A percentile compares a stretch with the other conserved stretches of the same genome.
Evolutionary conservation across 92 coral and sea anemone species (phyloP).

Genomic region (Virgularia gustaviana): DNA sequence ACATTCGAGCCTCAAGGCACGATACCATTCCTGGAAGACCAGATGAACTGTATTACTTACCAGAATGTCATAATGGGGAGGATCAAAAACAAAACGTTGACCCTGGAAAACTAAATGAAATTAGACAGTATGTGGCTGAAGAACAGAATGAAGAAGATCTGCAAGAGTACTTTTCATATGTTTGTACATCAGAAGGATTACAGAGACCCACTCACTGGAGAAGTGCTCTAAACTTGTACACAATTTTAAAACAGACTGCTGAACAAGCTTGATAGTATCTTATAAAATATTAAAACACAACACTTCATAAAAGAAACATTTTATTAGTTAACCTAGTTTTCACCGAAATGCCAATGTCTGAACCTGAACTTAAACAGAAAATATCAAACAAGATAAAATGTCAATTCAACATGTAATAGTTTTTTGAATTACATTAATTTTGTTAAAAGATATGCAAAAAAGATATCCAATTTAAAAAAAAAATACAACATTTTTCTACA

Average conservation of each 20-base stretch:
- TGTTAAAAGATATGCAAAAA: no score
- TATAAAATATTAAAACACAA: no score
- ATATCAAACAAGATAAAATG: no score
- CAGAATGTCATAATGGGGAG: slow-evolving; percentile 50
- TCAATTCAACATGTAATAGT: no score
- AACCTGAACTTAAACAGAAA: no score
- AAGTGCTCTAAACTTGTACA: slow-evolving; percentile 55
- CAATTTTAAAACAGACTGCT: slow-evolving; percentile 36
- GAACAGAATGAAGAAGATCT: not conserved
- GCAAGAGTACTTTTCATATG: slow-evolving; percentile 23
- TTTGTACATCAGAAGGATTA: slow-evolving; percentile 34
- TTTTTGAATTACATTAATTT: no score
- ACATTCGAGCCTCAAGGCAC: slow-evolving; percentile 48
- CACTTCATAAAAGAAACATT: no score
- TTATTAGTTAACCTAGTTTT: no score
- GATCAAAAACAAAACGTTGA: slow-evolving; percentile 28
- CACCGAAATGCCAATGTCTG: no score
- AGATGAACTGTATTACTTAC: slow-evolving; percentile 48
- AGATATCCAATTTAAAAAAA: no score
- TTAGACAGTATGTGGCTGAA: slow-evolving; percentile 17
- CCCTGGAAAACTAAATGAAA: slow-evolving; percentile 6
- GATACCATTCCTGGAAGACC: slow-evolving; percentile 52
- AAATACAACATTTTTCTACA: no score
- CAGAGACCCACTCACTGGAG: slow-evolving; percentile 48
- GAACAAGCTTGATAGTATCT: not conserved